Percentiles rank a stretch among this genome's conserved stretches.
phyloP scores from a whole-genome alignment of 2,888 invertebrate genomes.

The Ichneumoninae sp. region DNA sequence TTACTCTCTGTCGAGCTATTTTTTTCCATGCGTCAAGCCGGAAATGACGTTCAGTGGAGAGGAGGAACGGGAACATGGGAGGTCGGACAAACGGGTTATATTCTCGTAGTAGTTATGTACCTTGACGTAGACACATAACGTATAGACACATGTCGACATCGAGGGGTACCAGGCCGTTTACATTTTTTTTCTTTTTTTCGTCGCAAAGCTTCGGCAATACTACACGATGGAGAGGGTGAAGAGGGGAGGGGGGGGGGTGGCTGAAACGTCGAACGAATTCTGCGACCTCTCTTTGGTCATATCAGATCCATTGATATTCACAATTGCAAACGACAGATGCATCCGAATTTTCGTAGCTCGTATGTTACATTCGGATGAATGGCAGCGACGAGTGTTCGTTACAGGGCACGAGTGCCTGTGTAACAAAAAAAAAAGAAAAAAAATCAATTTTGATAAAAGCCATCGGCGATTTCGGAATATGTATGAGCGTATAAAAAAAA shows the following conservation, averaged over 20 bases:
- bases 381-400: slow-evolving; percentile 21
- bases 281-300: slow-evolving; percentile 33
- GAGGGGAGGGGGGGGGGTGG: neutral
- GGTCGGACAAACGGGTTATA: slow-evolving; percentile 58
- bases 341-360: slow-evolving; percentile 23
- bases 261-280: slow-evolving; percentile 11
- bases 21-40: slow-evolving; percentile 61
- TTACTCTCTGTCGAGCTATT: slow-evolving; percentile 31
- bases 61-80: slow-evolving; percentile 36
- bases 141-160: slow-evolving; percentile 31
- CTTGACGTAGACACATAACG: slow-evolving; percentile 31
- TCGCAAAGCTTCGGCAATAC: slow-evolving; percentile 13
- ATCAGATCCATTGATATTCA: slow-evolving; percentile 25
- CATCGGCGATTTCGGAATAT: neutral
- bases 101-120: slow-evolving; percentile 47
- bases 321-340: slow-evolving; percentile 19
- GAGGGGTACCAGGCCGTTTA: slow-evolving; percentile 21
- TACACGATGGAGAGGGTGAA: neutral
- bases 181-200: slow-evolving; percentile 22
- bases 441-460: slow-evolving; percentile 14
- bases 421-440: neutral
- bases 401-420: slow-evolving; percentile 6
- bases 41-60: slow-evolving; percentile 62
- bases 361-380: slow-evolving; percentile 21
- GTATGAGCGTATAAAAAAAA: slow-evolving; percentile 5